These are phyloP conservation scores for Lycocerus yunnanus DNA, from an alignment of 2,888 invertebrate species.

Conservation along the genomic window DNA sequence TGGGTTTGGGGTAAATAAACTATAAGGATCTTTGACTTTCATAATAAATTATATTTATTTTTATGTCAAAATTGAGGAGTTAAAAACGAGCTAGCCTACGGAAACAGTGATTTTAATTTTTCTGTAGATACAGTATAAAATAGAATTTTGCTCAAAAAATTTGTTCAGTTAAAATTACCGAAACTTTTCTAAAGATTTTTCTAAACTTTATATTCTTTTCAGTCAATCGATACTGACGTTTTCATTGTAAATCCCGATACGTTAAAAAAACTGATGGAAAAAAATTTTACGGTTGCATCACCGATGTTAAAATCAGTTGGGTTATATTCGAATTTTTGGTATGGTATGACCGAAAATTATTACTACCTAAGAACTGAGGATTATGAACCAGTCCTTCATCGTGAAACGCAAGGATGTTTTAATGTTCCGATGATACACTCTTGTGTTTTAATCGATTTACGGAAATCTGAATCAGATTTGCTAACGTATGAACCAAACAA, in stretches of 20 bases:
- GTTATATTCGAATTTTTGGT: conserved; percentile 95
- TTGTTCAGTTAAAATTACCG: no score
- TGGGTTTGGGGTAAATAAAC: no score
- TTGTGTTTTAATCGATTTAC: conserved; percentile 80
- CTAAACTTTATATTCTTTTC: conserved; percentile 49
- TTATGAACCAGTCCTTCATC: conserved; percentile 78
- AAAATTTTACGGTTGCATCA: conserved; percentile 70
- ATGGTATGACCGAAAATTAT: conserved; percentile 84
- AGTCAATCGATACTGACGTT: conserved; percentile 87
- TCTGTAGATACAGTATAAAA: no score
- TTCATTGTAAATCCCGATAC: conserved; percentile 73
- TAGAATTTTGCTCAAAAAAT: no score
- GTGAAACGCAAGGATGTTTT: conserved; percentile 73
- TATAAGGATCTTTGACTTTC: no score
- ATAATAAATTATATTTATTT: no score
- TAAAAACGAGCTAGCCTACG: no score
- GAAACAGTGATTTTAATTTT: no score
- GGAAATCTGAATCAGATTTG: conserved; percentile 59
- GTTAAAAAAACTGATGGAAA: conserved; percentile 65
- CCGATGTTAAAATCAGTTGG: conserved; percentile 88
- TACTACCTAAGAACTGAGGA: conserved; percentile 84
- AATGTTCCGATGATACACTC: conserved; percentile 91
- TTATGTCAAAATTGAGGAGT: no score
- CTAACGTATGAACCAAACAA: conserved; percentile 77
- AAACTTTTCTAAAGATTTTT: no score